Base-by-base conservation (phyloP, 2,888 invertebrate species). In the Aromia moschata region DNA sequence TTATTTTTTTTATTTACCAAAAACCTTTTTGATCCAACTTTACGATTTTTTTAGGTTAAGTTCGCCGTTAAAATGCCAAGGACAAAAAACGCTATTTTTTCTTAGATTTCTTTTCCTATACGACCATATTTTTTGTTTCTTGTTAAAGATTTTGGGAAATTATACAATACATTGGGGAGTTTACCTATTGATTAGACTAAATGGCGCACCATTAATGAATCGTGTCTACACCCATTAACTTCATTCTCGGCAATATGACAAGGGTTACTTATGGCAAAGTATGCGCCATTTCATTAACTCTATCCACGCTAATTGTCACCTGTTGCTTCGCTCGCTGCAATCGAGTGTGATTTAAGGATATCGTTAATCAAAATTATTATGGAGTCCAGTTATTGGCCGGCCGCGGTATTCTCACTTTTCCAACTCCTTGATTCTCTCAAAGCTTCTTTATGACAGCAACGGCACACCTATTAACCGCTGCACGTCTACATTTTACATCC, bases 381-480 rank as follows among this genome's bases (percentile, higher is more conserved):
- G 16, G 15, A 33, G 31, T 15, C 17, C 16, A 16, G 45, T 33
- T 31, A 40, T 5, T 40, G 40, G 18, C 18, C n/a, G 10, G 10
- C 10, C 17, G 15, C 11, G 40, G 18, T 40, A 40, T 40, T 40
- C 40, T 11, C 18, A 40, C 17, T 40, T 18, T 33, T 33, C n/a
- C 2, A 2, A 33, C n/a, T 33, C n/a, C 10, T 33, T 9, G 25
- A 10, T 10, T 31, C n/a, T 45, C 31, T 30, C 30, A 15, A 45
- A 45, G 11, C 5, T 7, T 49, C 18, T 49, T 20, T 14, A 49
- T 16, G 11, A 5, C 38, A 43, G 43, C 43, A 33, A n/a, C n/a
- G 38, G n/a, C 49, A 38, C 49, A 40, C 49, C 49, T 49, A 25
- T 38, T 15, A 25, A 40, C 38, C 20, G 20, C 20, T 20, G 16